phyloP scores from a whole-genome alignment of 2,113 vertebrate species.

The rabbit (Oryctolagus cuniculus) region DNA sequence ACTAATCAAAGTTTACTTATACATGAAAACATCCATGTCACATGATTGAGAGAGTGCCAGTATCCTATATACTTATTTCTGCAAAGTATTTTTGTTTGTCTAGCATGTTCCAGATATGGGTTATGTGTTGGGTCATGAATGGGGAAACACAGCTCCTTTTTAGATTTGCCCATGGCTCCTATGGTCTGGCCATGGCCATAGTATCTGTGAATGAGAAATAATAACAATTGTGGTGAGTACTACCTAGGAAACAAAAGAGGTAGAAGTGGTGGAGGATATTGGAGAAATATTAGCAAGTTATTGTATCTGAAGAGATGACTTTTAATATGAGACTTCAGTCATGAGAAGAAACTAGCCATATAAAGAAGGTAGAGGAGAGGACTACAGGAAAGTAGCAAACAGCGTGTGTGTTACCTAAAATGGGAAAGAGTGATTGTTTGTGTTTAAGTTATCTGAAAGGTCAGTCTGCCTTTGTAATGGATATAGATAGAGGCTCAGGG shows the following conservation, averaged over 20 bases:
- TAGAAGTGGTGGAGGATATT: not conserved
- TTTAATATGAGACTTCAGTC: not conserved
- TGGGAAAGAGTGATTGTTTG: not conserved
- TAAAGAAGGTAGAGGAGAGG: not conserved
- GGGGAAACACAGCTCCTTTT: fast-evolving
- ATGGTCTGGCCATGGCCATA: not conserved
- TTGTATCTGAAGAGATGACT: not conserved
- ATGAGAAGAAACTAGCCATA: not conserved
- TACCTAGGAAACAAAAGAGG: not conserved
- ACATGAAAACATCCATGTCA: not conserved
- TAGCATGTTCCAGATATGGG: fast-evolving
- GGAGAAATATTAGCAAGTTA: not conserved
- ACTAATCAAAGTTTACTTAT: not conserved
- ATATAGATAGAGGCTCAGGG: not conserved
- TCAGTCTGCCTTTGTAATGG: fast-evolving
- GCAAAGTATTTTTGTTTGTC: not conserved
- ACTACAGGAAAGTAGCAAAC: not conserved
- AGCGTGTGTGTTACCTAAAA: not conserved
- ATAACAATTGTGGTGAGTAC: not conserved
- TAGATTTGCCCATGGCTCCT: fast-evolving
- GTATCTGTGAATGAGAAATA: not conserved
- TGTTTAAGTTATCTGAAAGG: not conserved
- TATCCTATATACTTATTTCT: not conserved
- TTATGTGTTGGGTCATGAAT: not conserved
- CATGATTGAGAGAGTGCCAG: not conserved